Base-by-base conservation (phyloP, 30 jellyfish, hydroid and myxozoan species). In the Morbakka virulenta region DNA sequence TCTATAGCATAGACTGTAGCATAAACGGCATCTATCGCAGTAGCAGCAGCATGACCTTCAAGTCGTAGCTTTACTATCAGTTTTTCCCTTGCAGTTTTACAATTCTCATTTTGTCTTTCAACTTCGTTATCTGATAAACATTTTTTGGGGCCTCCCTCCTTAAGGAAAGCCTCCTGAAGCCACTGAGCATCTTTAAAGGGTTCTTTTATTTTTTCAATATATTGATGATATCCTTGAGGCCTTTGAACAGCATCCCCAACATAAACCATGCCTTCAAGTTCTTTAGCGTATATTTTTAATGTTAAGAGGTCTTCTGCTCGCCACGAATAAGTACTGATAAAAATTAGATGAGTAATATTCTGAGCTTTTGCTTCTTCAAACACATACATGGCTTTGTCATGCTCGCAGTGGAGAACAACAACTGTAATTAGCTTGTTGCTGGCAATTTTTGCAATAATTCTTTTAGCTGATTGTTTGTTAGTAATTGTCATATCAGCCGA, bases 231-330 rank as follows among this genome's bases (percentile, higher is more conserved):
- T 20, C 81, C 95, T 17, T 69, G 29, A 6, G 89, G 81, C 6
- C 70, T 72, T 41, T 69, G 87, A 26, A 23, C 28, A 29, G 67
- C 36, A 64, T 84, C 76, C 27, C 72, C 80, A 22, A 92, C 24
- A 52, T 41, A 35, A n/a, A 92, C 25, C 96, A 92, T 85, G 0
- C 98, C 98, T 62, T 92, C 96, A 30, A 81, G 82, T 28, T 69
- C 83, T 1, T 35, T 23, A 0, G 61, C 48, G 73, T 76, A 80
- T 2, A 77, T 72, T 20, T 48, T 71, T 32, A 92, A 50, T 2
- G 24, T 75, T 0, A 51, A 41, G 34, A 61, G 31, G 22, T 69
- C 41, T 0, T 47, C 30, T 2, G 9, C 17, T 11, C 52, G 48
- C 96, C 96, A 85, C 0, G 80, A 53, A 0, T 50, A 20, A 0